A percentile compares a stretch with the other conserved stretches of the same genome.
Evolutionary conservation across 2,113 vertebrate species (phyloP).

Genomic region (Phyllopteryx taeniolatus): DNA sequence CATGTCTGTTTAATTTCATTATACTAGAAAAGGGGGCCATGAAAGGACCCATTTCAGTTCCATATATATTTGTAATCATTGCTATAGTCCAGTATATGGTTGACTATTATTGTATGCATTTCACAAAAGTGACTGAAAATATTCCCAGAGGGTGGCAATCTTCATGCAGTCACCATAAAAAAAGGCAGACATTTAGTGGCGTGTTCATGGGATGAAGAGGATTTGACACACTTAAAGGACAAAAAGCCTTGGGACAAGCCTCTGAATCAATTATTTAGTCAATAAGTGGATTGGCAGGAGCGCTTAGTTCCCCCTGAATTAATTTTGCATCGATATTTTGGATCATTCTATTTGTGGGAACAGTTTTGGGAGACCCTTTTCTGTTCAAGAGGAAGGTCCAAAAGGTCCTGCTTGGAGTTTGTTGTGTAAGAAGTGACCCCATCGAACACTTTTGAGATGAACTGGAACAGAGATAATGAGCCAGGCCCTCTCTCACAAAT

Average conservation of each 20-base stretch:
- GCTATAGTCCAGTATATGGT: neutral
- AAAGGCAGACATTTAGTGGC: neutral
- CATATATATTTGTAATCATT: neutral
- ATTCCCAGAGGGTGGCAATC: neutral
- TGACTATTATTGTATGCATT: neutral
- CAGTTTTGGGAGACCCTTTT: neutral
- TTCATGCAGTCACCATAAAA: neutral
- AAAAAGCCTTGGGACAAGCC: constrained; percentile 1
- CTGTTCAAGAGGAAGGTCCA: no score
- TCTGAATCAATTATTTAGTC: constrained; percentile 8
- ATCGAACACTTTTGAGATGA: neutral
- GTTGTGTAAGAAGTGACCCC: neutral
- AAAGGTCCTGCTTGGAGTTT: neutral
- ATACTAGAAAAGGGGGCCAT: neutral
- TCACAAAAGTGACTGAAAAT: neutral
- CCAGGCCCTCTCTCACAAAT: neutral
- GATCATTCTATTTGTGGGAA: neutral
- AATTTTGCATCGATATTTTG: constrained; percentile 2
- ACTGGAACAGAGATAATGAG: no score
- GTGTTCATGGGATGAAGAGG: neutral
- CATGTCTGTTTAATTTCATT: neutral
- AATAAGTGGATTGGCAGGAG: neutral
- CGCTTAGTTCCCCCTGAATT: neutral
- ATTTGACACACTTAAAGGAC: neutral
- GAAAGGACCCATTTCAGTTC: neutral